Evolutionary conservation across 2,888 invertebrate genomes (phyloP).

Genomic region (Diplolepis rosae): DNA sequence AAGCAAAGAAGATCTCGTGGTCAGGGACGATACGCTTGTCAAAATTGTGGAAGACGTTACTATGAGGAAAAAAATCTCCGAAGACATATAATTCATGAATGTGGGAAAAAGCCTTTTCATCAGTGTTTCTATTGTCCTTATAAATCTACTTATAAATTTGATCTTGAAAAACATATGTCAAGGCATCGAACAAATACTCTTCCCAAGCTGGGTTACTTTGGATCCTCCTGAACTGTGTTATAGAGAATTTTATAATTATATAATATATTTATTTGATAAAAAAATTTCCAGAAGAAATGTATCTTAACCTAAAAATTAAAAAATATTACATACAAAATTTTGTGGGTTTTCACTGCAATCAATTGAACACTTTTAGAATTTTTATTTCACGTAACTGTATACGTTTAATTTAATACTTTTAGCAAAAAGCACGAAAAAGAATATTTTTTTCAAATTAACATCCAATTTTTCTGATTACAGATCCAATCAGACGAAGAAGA

Average conservation of each 20-base stretch:
- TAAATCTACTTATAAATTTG: slow-evolving; percentile 73
- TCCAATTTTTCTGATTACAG: slow-evolving; percentile 55
- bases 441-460: neutral
- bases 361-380: too few species aligned
- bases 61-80: slow-evolving; percentile 76
- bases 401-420: neutral
- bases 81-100: slow-evolving; percentile 75
- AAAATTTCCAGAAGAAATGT: neutral
- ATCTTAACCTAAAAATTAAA: neutral
- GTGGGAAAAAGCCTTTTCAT: slow-evolving; percentile 72
- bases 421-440: neutral
- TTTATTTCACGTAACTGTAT: neutral
- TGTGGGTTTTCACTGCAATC: neutral
- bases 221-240: too few species aligned
- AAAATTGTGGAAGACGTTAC: slow-evolving; percentile 76
- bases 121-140: slow-evolving; percentile 70
- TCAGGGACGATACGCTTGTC: slow-evolving; percentile 70
- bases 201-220: neutral
- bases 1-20: slow-evolving; percentile 62
- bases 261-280: neutral
- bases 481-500: slow-evolving; percentile 54
- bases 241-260: neutral
- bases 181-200: slow-evolving; percentile 33
- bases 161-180: slow-evolving; percentile 64
- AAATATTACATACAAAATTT: neutral